Evolutionary conservation across 2,113 vertebrate species (phyloP).

Genomic region (Dromas ardeola): DNA sequence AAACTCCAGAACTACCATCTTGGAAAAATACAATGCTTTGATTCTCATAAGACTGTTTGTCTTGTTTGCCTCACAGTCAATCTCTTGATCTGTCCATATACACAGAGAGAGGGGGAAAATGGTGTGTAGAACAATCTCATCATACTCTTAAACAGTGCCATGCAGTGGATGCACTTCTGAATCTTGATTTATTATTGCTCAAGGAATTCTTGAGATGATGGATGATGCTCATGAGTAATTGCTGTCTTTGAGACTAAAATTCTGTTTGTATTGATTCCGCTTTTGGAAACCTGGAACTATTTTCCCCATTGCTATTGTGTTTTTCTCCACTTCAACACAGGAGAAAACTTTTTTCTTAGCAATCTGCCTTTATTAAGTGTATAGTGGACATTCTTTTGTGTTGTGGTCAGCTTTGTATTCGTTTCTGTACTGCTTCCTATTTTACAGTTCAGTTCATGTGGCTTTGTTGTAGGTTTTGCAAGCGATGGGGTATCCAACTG

Average conservation of each 20-base stretch:
- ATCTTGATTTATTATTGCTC: not conserved
- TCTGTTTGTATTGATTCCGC: not conserved
- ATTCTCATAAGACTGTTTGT: not conserved
- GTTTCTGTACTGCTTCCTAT: not conserved
- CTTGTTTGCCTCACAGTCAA: not conserved
- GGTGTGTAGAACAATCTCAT: not conserved
- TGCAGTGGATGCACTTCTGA: not conserved
- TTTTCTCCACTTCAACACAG: not conserved
- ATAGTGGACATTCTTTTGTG: not conserved
- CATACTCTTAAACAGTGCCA: not conserved
- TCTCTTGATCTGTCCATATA: not conserved
- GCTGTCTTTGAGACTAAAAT: not conserved
- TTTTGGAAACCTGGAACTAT: not conserved
- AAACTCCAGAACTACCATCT: not conserved
- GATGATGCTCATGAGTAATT: not conserved
- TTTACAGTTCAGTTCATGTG: not conserved
- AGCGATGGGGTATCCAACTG: slow-evolving; percentile 97
- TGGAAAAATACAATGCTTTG: not conserved
- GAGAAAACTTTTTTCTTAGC: not conserved
- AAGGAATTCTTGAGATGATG: not conserved
- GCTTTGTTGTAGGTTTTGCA: slow-evolving; percentile 87
- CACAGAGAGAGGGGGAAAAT: not conserved
- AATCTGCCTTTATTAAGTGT: not conserved
- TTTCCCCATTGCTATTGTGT: not conserved
- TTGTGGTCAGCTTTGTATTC: not conserved